These are phyloP conservation scores for Apocrypta bakeri DNA, from an alignment of 1,140 invertebrate species.

Conservation along the genomic window DNA sequence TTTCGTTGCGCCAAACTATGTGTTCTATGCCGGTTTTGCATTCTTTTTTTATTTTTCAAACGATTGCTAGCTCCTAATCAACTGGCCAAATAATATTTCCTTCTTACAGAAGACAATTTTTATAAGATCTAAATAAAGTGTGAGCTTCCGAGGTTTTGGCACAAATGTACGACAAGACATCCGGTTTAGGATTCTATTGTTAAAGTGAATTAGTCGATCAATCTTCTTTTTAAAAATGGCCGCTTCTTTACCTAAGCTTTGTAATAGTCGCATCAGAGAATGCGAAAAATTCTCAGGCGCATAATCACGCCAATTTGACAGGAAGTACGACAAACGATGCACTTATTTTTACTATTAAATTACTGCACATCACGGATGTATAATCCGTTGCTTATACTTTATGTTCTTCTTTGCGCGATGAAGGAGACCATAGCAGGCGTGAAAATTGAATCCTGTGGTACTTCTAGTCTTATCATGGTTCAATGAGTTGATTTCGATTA, in stretches of 20 bases:
- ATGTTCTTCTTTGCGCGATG: constrained; percentile 28
- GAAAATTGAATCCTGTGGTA: constrained; percentile 49
- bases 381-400: neutral
- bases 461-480: constrained; percentile 55
- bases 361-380: constrained; percentile 44
- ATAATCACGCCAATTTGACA: neutral
- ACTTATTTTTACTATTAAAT: constrained; percentile 44
- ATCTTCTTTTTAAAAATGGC: neutral
- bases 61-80: neutral
- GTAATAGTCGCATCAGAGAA: neutral
- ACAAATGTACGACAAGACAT: constrained; percentile 7
- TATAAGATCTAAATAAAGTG: neutral
- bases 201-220: neutral
- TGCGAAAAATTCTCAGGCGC: neutral
- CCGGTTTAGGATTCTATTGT: constrained; percentile 25
- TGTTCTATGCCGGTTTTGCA: constrained; percentile 40
- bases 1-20: constrained; percentile 46
- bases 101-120: neutral
- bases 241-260: neutral
- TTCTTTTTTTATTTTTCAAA: constrained; percentile 34
- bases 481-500: constrained; percentile 45
- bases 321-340: constrained; percentile 13
- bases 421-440: constrained; percentile 33
- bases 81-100: neutral
- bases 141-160: constrained; percentile 9